Evolutionary conservation across 2,888 invertebrate species (phyloP).

Genomic region (Nematopogon swammerdamellus): DNA sequence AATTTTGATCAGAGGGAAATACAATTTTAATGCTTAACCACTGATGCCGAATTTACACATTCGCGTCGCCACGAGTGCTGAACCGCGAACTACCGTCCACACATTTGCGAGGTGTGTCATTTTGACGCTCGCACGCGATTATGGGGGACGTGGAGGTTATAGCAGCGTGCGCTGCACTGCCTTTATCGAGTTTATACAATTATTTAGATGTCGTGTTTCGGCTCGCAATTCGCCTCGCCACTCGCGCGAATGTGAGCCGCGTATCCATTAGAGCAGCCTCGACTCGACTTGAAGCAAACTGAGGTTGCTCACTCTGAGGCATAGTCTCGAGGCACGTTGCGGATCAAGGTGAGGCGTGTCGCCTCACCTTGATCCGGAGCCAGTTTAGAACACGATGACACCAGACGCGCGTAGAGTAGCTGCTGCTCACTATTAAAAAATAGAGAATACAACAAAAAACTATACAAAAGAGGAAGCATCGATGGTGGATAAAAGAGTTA

Average conservation of each 20-base stretch:
- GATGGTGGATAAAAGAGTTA: slow-evolving; percentile 1
- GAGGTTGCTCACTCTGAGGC: slow-evolving; percentile 2
- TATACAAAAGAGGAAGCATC: background rate
- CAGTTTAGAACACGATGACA: slow-evolving; percentile 1
- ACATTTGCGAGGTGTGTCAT: no score
- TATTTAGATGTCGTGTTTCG: slow-evolving; percentile 1
- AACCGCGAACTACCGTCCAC: no score
- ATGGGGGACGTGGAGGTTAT: no score
- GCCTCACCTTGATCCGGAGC: slow-evolving; percentile 1
- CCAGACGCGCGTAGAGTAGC: no score
- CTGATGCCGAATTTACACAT: no score
- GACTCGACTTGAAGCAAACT: slow-evolving; percentile 1
- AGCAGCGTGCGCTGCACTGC: no score
- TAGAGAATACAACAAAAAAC: background rate
- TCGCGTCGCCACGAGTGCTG: no score
- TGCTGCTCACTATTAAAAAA: background rate
- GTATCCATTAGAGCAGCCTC: background rate
- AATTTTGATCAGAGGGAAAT: no score
- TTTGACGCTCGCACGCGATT: no score
- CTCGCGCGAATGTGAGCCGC: slow-evolving; percentile 1
- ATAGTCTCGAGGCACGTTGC: slow-evolving; percentile 1
- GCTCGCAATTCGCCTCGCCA: slow-evolving; percentile 1
- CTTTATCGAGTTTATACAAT: no score
- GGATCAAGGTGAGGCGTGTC: slow-evolving; percentile 1
- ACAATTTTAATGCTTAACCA: no score